These are phyloP conservation scores for Meteorus colon DNA, from an alignment of 2,888 invertebrate species.

Conservation along the genomic window DNA sequence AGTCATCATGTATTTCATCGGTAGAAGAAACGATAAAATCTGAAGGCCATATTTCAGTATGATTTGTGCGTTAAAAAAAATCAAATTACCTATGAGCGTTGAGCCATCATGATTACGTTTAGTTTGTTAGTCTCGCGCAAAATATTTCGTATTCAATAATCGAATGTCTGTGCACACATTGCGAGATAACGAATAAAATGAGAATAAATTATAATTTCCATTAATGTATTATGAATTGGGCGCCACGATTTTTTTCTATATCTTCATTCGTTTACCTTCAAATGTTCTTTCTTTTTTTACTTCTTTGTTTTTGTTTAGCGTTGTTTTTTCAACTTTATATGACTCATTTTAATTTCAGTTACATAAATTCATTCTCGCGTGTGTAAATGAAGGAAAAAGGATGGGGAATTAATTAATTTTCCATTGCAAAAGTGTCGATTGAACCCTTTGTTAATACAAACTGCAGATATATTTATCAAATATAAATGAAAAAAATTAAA, in stretches of 20 bases:
- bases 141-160: neutral
- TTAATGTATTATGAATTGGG: neutral
- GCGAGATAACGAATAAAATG: neutral
- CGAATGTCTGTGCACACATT: neutral
- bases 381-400: neutral
- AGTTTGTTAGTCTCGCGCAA: neutral
- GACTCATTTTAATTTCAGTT: neutral
- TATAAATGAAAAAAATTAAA: no score
- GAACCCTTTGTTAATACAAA: neutral
- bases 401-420: neutral
- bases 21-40: neutral
- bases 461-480: no score
- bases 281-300: no score
- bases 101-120: conserved; percentile 7
- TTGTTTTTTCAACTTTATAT: neutral
- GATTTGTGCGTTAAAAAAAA: neutral
- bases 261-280: neutral
- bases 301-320: neutral
- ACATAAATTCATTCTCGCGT: neutral
- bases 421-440: neutral
- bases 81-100: neutral
- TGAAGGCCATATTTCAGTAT: conserved; percentile 1
- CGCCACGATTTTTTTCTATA: neutral
- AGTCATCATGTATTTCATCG: neutral
- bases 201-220: neutral